Base-by-base conservation (phyloP, 2,797 vertebrate species). In the Perodicticus potto region DNA sequence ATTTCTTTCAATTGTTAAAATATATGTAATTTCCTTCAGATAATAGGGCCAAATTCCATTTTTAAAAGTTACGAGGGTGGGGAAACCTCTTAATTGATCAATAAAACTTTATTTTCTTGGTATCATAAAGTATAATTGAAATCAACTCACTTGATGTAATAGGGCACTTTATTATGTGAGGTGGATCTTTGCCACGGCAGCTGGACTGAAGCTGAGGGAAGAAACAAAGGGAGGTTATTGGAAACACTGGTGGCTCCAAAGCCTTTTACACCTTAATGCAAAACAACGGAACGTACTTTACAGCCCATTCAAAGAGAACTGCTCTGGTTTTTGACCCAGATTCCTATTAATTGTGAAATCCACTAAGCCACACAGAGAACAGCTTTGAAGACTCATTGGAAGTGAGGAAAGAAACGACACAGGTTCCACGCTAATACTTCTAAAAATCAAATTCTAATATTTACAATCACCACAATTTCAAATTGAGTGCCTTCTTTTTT, bases 101-200 rank as follows among this genome's bases (percentile, higher is more conserved):
- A 55, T 40, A 72, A 85, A 90, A 88, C 29, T 94, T 29, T 61
- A 43, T 85, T 97, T 93, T 22, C 45, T 37, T 92, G 83, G 84
- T 63, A 76, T 90, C 94, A 85, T 91, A 96, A 95, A 86, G 57
- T 70, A 97, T 16, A 98, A 98, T 57, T 94, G 97, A 96, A 91
- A 72, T 90, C 97, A 97, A 99, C 99, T 99, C 99, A 99, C 99
- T 99, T 99, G 99, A 99, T 99, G 96, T 99, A 99, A 98, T 99
- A 99, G 97, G 99, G 99, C 98, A 99, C 99, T 99, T 99, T 99
- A 98, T 99, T 99, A 98, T 99, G 99, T 94, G 99, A 99, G 97
- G 99, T 99, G 29, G 99, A 99, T 98, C 99, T 99, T 98, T 99
- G 99, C 99, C 99, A 99, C 1, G 99, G 99, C 98, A 99, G 98